Evolutionary conservation across 2,113 vertebrate genomes (phyloP).

Genomic region (Phaethornis superciliosus): DNA sequence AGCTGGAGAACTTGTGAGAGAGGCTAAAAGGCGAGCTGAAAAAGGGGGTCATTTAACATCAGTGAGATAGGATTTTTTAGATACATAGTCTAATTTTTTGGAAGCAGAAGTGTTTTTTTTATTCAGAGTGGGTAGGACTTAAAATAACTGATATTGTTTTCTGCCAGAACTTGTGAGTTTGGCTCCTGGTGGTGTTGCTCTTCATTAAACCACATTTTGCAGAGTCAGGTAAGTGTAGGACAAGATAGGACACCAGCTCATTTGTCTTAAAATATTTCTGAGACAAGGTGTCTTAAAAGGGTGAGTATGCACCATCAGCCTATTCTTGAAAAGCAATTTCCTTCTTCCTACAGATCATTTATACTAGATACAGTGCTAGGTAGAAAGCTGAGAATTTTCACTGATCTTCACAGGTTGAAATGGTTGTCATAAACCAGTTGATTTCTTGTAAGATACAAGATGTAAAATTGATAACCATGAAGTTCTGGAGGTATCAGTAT

Average conservation of each 20-base stretch:
- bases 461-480: background rate
- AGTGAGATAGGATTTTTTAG: background rate
- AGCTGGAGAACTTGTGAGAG: background rate
- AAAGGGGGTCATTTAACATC: background rate
- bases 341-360: background rate
- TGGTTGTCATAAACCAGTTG: background rate
- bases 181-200: background rate
- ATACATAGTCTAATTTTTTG: background rate
- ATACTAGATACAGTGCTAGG: background rate
- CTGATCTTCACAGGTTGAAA: background rate
- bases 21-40: background rate
- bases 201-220: background rate
- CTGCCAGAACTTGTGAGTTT: background rate
- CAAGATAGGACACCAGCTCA: background rate
- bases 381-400: background rate
- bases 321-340: background rate
- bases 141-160: background rate
- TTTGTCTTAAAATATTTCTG: background rate
- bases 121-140: background rate
- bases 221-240: background rate
- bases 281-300: background rate
- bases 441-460: background rate
- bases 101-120: background rate
- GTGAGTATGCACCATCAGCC: background rate
- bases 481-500: background rate